Evolutionary conservation across 2,888 invertebrate species (phyloP).

Genomic region (Synergus gifuensis): DNA sequence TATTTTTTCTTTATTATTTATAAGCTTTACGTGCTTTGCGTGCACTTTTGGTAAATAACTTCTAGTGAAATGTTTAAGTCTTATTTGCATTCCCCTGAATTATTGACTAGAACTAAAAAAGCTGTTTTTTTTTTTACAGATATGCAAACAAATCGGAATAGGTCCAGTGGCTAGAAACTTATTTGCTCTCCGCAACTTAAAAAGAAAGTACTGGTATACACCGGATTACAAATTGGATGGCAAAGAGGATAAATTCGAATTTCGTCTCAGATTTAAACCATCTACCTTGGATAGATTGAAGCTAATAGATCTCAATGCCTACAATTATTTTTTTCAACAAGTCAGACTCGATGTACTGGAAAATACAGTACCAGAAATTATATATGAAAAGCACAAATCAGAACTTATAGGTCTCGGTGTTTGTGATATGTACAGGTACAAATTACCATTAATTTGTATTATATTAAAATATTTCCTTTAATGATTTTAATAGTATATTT

Average conservation of each 20-base stretch:
- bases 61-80: not conserved
- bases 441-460: slow-evolving; percentile 22
- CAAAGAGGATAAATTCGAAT: slow-evolving; percentile 82
- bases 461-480: slow-evolving; percentile 24
- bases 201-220: slow-evolving; percentile 84
- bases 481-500: slow-evolving; percentile 34
- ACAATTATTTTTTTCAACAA: slow-evolving; percentile 93
- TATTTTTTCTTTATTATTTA: too few species aligned
- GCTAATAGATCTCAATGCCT: slow-evolving; percentile 86
- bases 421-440: slow-evolving; percentile 87
- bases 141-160: slow-evolving; percentile 86
- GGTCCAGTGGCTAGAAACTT: slow-evolving; percentile 88
- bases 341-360: slow-evolving; percentile 89
- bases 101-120: not conserved
- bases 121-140: slow-evolving; percentile 65
- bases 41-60: too few species aligned
- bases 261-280: slow-evolving; percentile 90
- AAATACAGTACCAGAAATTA: slow-evolving; percentile 88
- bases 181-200: slow-evolving; percentile 86
- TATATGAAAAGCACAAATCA: slow-evolving; percentile 87
- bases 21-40: too few species aligned
- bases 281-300: slow-evolving; percentile 82
- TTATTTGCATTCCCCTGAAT: slow-evolving; percentile 2
- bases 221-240: slow-evolving; percentile 81
- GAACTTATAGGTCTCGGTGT: slow-evolving; percentile 91